Base-by-base conservation (phyloP, 1,140 invertebrate species). In the Bombus superbus region DNA sequence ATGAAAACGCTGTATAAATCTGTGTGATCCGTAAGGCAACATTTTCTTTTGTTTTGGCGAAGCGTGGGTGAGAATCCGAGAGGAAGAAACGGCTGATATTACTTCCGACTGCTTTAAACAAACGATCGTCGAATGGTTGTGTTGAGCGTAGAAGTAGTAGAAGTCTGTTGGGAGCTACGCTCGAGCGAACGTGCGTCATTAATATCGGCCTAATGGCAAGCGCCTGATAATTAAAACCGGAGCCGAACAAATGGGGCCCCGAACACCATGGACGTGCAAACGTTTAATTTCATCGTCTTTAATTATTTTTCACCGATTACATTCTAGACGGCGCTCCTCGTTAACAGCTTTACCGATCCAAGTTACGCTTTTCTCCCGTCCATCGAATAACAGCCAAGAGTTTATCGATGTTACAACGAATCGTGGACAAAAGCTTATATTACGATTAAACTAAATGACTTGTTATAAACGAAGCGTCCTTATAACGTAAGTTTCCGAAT, bases 151-250 rank as follows among this genome's bases (percentile, higher is more conserved):
- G 71, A 32, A n/a, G 15, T 6, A 15, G 64, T 32, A 15, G 64
- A 18, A 35, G 59, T 53, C 47, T 53, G 47, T 53, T 53, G 25
- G 66, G 85, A 57, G 35, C 62, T 80, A 83, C 79, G 76, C 57
- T 77, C 62, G 59, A 79, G 44, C 66, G 73, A 68, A 80, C 79
- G 86, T 57, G 83, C 75, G 44, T 89, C 90, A 89, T 92, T 92
- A 92, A 89, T 92, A 92, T 89, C 81, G 85, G 80, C 69, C 86
- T 92, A 90, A 89, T 87, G 91, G 83, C 69, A 71, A 82, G 80
- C 79, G 42, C 28, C 71, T 89, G 91, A 90, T 92, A 92, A 92
- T 91, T 92, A 92, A 92, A 92, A 91, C 85, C 59, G 64, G 76
- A 74, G n/a, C 62, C 80, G 85, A 81, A 83, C 71, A 74, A 89